Evolutionary conservation across 1,140 invertebrate species (phyloP), one percentile per base, ranked within the genome.

Genomic region (Bilobella aurantiaca): DNA sequence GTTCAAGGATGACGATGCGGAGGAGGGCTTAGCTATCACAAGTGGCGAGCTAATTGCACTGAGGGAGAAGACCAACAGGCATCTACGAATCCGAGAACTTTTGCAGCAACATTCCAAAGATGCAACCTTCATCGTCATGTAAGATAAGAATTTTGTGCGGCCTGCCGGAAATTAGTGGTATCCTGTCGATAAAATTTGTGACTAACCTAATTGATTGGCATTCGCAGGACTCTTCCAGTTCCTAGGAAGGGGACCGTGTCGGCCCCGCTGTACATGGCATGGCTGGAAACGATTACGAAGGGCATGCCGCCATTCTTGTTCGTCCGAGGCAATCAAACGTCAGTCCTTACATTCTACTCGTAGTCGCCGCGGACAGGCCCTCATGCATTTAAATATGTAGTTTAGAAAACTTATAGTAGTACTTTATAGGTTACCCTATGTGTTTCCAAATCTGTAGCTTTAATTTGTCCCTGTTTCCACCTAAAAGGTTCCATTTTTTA

Each of bases 121-220:
- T 71, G 87, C 93, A 25, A 87, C 89, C 73, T 81, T 97, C 56
- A 85, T 97, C 73, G 91, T 95, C 30, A 94, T 97, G 87, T 89
- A 79, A 83, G 86, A 82, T 49, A 12, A 14, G 14, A 23, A 12
- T 53, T 53, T 53, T 53, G n/a, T n/a, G n/a, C n/a, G n/a, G n/a
- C n/a, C n/a, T n/a, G n/a, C n/a, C n/a, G n/a, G n/a, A n/a, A n/a
- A n/a, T n/a, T n/a, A n/a, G n/a, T n/a, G n/a, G n/a, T n/a, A n/a
- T n/a, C n/a, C n/a, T n/a, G 5, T 53, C 49, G 25, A 53, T 16
- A 14, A 53, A 42, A 25, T 28, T 31, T 8, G 56, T 28, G 56
- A n/a, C 12, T 49, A 25, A 30, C 18, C 18, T 32, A 58, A n/a
- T 18, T 18, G 12, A 18, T 53, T 58, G 25, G 1, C 23, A 27